Evolutionary conservation across 1,140 invertebrate genomes (phyloP), one percentile per base, ranked within the genome.

Genomic region (Leptonema lineaticorne): DNA sequence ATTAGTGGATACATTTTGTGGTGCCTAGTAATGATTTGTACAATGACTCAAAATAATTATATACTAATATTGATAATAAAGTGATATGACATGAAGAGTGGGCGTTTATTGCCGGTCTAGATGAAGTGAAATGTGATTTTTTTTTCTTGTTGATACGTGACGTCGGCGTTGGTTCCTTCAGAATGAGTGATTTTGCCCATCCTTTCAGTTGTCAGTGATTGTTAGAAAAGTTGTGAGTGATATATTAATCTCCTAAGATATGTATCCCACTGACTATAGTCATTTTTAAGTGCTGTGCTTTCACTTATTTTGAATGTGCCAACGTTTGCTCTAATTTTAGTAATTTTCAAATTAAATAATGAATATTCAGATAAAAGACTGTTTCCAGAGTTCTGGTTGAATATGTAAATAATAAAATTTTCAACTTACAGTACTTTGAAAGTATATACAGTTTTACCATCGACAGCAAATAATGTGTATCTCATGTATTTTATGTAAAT

Each of bases 1-100:
- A 96, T 85, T 95, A 90, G 88, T 85, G 82, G 77, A 75, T 70
- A 75, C 74, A 78, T 62, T 69, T 65, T 67, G 77, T 74, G 75
- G 76, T 71, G 79, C 69, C 45, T 59, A 69, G 69, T 69, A 67
- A 29, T 59, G 67, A 69, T 48, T n/a, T 69, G 59, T 46, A 70
- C 60, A 73, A 68, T 73, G 71, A 73, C 71, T 72, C 63, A 63
- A 67, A 69, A 62, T 53, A 67, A 72, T 66, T 72, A 63, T 69
- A 68, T 53, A 69, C 29, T 48, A 67, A 24, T 53, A 53, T 26
- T 53, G 27, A 53, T 26, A 53, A 53, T 29, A 30, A 63, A 69
- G 68, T 71, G 67, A 64, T 68, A 69, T 56, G 67, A 62, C 46
- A 28, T 37, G 27, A 62, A 48, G 57, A 50, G 67, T 58, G 50